Evolutionary conservation across 2,797 vertebrate genomes (phyloP), one percentile per base, ranked within the genome.

Genomic region (Fistularia tabacaria): DNA sequence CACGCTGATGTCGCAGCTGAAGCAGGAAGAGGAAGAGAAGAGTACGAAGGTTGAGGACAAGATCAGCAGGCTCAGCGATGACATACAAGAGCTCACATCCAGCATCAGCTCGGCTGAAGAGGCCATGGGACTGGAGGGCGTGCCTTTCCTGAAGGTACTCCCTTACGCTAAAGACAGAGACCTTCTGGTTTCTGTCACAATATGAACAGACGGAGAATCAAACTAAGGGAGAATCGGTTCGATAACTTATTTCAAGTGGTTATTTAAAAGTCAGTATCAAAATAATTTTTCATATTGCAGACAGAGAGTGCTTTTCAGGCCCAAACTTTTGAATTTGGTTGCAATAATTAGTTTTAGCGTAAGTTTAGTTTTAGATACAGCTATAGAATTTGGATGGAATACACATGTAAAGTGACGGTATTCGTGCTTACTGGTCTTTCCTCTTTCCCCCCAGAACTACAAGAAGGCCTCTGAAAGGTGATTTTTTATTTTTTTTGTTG

Each of bases 21-120:
- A 79, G 37, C 77, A 84, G 38, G 86, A 88, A 54, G 83, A 85
- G 47, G 78, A 85, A 46, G 65, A 80, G 44, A 88, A 86, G 71
- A 81, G 58, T 51, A 73, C 50, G 45, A 77, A 14, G 58, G 71
- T 78, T 49, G 73, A 62, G 52, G 74, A 83, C 13, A 80, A 71
- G 60, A 66, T 82, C 10, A 70, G 83, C 45, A 69, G 47, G 50
- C 49, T 83, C 36, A 58, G 41, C 1, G 53, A 67, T 1, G 80
- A 84, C 56, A 82, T 85, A 6, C 43, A 12, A 11, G 64, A 46
- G 8, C 68, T 88, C n/a, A 70, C 41, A 3, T 59, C 65, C 43
- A 45, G 56, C 10, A 74, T 87, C 44, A 53, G 44, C 48, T 76
- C 65, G 45, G 56, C 73, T 10, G 77, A 85, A 47, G 71, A 84